phyloP scores from a whole-genome alignment of 23 tunicate species.

The Styela clava region DNA sequence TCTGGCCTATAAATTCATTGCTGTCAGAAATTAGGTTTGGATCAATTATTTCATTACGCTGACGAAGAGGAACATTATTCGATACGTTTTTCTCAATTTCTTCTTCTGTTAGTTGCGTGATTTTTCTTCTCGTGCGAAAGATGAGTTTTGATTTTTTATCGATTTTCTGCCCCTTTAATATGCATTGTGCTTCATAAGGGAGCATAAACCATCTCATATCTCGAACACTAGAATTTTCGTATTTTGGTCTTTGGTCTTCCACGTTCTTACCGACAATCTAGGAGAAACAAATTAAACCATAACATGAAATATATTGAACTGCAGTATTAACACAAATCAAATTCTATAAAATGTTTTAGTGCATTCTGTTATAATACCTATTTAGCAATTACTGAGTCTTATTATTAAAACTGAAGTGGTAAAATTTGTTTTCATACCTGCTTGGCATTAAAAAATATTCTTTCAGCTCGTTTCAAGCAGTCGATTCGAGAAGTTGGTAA shows the following conservation, averaged over 20 bases:
- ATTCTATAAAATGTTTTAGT: too few relatives aligned
- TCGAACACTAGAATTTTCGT: slow-evolving; percentile 22
- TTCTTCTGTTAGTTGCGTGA: slow-evolving; percentile 25
- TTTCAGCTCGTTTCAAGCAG: slow-evolving; percentile 19
- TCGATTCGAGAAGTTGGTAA: not conserved
- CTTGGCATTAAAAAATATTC: slow-evolving; percentile 17
- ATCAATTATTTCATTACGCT: not conserved
- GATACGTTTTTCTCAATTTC: slow-evolving; percentile 22
- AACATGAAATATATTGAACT: too few relatives aligned
- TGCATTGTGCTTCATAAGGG: slow-evolving; percentile 80
- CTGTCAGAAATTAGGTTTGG: not conserved
- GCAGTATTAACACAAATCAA: too few relatives aligned
- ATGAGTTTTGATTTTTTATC: not conserved
- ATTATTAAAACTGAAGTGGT: too few relatives aligned
- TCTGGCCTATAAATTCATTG: not conserved
- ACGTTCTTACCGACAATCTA: not conserved
- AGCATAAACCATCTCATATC: slow-evolving; percentile 89
- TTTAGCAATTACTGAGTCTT: too few relatives aligned
- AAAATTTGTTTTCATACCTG: not conserved
- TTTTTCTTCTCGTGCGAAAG: slow-evolving; percentile 35
- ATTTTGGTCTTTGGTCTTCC: slow-evolving; percentile 52
- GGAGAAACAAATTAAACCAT: too few relatives aligned
- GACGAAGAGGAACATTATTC: not conserved
- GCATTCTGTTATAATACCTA: too few relatives aligned
- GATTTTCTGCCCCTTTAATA: slow-evolving; percentile 14